Conservation (phyloP, 2,797 vertebrate genomes). For the Chrysolophus pictus region DNA sequence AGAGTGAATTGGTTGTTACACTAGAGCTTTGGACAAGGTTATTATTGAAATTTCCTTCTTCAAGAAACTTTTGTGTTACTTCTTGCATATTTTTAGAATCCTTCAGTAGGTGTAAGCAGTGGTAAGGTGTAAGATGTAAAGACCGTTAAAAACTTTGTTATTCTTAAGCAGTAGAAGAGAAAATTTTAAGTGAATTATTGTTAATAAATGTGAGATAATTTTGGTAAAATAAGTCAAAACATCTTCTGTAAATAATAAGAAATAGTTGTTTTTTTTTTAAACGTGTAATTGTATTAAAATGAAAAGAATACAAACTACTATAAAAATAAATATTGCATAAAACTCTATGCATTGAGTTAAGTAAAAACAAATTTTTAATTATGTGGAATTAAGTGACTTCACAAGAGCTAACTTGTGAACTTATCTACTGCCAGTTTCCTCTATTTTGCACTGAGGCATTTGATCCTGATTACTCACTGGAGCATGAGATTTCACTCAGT, state of each 20-base stretch:
- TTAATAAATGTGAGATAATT: neutral
- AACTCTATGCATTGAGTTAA: neutral
- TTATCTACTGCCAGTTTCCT: neutral
- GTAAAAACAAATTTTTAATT: neutral
- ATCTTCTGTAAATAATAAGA: neutral
- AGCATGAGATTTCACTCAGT: neutral
- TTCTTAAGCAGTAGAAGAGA: neutral
- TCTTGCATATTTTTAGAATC: neutral
- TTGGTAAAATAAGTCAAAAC: neutral
- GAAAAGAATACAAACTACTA: neutral
- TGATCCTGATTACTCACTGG: neutral
- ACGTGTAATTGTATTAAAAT: neutral
- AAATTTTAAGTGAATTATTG: neutral
- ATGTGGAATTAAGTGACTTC: neutral
- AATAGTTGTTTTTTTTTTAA: neutral
- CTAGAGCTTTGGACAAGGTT: neutral
- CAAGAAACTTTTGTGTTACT: neutral
- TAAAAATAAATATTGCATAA: neutral
- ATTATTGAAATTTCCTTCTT: neutral
- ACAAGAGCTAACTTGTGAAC: neutral
- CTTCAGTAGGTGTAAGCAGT: neutral
- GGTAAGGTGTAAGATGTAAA: neutral
- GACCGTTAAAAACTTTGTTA: neutral
- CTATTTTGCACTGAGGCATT: neutral
- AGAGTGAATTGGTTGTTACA: neutral